Conservation (phyloP, 2,888 invertebrate species). For the Pyrocoelia pectoralis region DNA sequence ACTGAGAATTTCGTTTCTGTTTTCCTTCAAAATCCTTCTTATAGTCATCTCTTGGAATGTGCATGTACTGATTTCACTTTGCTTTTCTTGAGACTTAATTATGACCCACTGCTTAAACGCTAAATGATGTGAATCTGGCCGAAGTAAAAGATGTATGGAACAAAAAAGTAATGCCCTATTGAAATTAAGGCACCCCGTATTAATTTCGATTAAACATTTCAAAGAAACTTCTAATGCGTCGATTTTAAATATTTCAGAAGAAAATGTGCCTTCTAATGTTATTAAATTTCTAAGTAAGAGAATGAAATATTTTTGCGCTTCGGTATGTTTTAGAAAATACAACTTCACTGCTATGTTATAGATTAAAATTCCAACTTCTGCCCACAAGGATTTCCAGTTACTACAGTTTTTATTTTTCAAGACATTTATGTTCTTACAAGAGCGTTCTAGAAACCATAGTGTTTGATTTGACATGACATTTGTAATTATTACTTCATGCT, state of each 20-base stretch:
- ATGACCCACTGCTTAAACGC: constrained; percentile 44
- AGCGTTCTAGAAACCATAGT: constrained; percentile 26
- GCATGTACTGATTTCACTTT: constrained; percentile 27
- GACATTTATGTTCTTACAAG: constrained; percentile 32
- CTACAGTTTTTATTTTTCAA: constrained; percentile 38
- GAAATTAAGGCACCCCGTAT: constrained; percentile 31
- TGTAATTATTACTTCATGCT: constrained; percentile 4
- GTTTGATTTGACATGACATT: neutral
- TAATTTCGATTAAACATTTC: constrained; percentile 35
- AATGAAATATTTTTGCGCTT: constrained; percentile 18
- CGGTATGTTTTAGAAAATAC: constrained; percentile 20
- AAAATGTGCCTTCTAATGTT: constrained; percentile 11
- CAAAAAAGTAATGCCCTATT: constrained; percentile 40
- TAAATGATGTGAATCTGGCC: constrained; percentile 17
- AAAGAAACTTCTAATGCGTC: constrained; percentile 21
- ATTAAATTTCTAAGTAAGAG: constrained; percentile 14
- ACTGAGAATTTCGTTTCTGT: constrained; percentile 29
- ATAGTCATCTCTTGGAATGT: constrained; percentile 44
- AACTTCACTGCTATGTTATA: constrained; percentile 43
- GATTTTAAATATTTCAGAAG: constrained; percentile 14
- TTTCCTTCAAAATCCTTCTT: constrained; percentile 38
- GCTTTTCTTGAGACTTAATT: constrained; percentile 41
- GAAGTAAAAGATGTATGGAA: constrained; percentile 42
- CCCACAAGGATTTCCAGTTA: constrained; percentile 40
- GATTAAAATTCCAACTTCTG: constrained; percentile 30